Conservation (phyloP, 2,113 vertebrate species). For the Scartelaos histophorus region DNA sequence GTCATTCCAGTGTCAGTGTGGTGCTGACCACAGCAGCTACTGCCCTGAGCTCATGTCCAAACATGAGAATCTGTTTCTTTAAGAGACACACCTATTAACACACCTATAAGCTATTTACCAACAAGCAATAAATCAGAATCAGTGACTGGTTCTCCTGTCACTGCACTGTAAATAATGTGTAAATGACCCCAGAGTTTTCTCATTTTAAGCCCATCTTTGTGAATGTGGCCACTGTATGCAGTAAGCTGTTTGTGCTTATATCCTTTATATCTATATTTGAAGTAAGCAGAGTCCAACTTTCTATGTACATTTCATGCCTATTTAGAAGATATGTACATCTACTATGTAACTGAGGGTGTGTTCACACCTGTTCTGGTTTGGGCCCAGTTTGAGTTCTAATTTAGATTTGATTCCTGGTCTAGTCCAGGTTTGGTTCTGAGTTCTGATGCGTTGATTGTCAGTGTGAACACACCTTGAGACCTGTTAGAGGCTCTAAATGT, state of each 20-base stretch:
- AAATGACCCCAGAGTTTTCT: slow-evolving; percentile 23
- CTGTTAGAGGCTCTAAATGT: no score
- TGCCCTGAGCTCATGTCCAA: slow-evolving; percentile 43
- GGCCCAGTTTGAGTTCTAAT: no score
- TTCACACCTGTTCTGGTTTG: no score
- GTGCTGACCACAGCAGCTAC: slow-evolving; percentile 37
- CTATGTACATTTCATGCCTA: slow-evolving; percentile 15
- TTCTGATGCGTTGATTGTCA: no score
- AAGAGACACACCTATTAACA: not conserved
- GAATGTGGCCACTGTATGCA: slow-evolving; percentile 16
- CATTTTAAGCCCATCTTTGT: slow-evolving; percentile 31
- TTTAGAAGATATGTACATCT: slow-evolving; percentile 8
- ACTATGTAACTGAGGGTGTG: not conserved
- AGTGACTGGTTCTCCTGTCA: slow-evolving; percentile 12
- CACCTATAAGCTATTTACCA: slow-evolving; percentile 23
- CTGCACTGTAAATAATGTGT: slow-evolving; percentile 41
- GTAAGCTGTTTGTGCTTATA: not conserved
- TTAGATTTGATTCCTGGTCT: no score
- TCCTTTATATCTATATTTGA: slow-evolving; percentile 23
- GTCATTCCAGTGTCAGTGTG: slow-evolving; percentile 41
- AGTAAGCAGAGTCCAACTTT: slow-evolving; percentile 16
- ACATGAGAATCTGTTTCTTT: slow-evolving; percentile 5
- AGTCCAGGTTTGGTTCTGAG: no score
- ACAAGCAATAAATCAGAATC: slow-evolving; percentile 24
- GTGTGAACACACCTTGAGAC: no score